A percentile compares a stretch with the other conserved stretches of the same genome.
phyloP scores from a whole-genome alignment of 2,113 vertebrate species.

The Stigmatopora nigra region DNA sequence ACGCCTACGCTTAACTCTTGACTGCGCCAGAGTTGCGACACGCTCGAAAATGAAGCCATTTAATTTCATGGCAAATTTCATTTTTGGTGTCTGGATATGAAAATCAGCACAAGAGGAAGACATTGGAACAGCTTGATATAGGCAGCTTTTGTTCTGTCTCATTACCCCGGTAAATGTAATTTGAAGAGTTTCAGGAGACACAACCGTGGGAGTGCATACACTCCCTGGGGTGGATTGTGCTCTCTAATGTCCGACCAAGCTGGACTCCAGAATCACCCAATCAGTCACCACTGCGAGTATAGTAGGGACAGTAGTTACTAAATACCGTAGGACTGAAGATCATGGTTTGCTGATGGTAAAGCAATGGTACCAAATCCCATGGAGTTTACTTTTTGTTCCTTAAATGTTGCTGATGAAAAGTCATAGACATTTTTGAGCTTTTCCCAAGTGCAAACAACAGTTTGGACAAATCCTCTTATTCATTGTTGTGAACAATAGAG shows the following conservation, averaged over 20 bases:
- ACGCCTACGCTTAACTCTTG: too few species aligned
- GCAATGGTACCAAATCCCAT: constrained; percentile 40
- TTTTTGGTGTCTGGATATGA: constrained; percentile 20
- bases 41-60: neutral
- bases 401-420: neutral
- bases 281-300: constrained; percentile 37
- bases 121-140: constrained; percentile 51
- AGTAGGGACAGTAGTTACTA: constrained; percentile 39
- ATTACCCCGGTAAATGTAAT: constrained; percentile 62
- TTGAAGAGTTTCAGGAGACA: constrained; percentile 30
- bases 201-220: constrained; percentile 29
- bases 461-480: neutral
- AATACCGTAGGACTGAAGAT: constrained; percentile 53
- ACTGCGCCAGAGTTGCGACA: too few species aligned
- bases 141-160: constrained; percentile 57
- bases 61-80: constrained; percentile 11
- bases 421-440: neutral
- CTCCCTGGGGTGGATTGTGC: constrained; percentile 33
- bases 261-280: constrained; percentile 46
- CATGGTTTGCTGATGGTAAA: constrained; percentile 44
- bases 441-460: neutral
- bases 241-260: constrained; percentile 29
- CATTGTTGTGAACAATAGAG: neutral
- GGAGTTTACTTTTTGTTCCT: neutral
- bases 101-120: constrained; percentile 38